Evolutionary conservation across 2,888 invertebrate species (phyloP).

Genomic region (Palloptera scutellata): DNA sequence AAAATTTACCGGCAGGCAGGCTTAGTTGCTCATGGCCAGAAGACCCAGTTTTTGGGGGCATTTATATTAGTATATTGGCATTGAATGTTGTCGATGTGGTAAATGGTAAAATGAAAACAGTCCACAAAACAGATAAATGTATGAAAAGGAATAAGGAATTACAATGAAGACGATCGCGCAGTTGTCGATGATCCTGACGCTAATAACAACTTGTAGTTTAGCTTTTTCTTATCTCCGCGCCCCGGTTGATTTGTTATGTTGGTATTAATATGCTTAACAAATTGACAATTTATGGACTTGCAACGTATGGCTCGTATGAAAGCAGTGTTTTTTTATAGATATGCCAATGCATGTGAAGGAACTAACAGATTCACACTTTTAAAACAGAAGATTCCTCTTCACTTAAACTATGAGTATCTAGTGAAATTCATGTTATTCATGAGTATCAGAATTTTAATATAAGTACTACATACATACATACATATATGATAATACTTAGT

Average conservation of each 20-base stretch:
- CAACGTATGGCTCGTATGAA: neutral
- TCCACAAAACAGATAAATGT: neutral
- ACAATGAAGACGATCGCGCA: neutral
- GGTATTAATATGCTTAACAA: slow-evolving; percentile 44
- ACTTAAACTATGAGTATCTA: too few relatives aligned
- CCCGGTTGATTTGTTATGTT: slow-evolving; percentile 25
- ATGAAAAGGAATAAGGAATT: neutral
- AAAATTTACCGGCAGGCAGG: neutral
- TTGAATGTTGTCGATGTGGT: neutral
- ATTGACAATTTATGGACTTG: slow-evolving; percentile 43
- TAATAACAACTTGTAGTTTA: slow-evolving; percentile 17
- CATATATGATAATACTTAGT: too few relatives aligned
- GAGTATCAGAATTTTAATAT: too few relatives aligned
- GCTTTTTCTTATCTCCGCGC: slow-evolving; percentile 10
- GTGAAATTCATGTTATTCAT: too few relatives aligned
- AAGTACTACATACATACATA: too few relatives aligned
- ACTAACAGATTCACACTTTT: neutral
- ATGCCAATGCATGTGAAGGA: neutral
- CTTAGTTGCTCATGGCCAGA: slow-evolving; percentile 26
- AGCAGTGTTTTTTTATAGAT: too few relatives aligned
- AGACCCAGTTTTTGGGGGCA: slow-evolving; percentile 36
- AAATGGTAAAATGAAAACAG: neutral
- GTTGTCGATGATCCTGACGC: slow-evolving; percentile 10
- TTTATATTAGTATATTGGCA: neutral
- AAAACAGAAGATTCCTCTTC: too few relatives aligned